Conservation (phyloP, 2,113 vertebrate genomes). For the Oreochromis spilurus region DNA sequence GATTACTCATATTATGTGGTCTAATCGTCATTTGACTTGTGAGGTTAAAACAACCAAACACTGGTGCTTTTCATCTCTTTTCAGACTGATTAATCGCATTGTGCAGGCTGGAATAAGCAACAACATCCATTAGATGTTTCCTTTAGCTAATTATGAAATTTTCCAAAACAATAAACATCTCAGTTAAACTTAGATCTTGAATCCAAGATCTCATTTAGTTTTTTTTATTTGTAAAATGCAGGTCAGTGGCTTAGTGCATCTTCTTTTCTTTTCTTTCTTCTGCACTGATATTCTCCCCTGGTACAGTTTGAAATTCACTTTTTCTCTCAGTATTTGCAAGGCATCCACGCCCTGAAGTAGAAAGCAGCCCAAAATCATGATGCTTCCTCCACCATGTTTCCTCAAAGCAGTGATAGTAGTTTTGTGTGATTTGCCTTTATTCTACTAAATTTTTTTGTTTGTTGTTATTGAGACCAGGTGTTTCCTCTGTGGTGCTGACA, state of each 20-base stretch:
- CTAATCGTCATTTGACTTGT: neutral
- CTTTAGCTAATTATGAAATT: neutral
- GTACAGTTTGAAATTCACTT: neutral
- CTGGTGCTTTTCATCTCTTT: neutral
- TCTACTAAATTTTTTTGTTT: neutral
- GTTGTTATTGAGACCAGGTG: neutral
- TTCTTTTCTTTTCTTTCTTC: neutral
- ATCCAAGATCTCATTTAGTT: neutral
- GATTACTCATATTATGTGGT: neutral
- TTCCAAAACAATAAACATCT: neutral
- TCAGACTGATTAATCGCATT: neutral
- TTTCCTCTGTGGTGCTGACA: neutral
- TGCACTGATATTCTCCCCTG: neutral
- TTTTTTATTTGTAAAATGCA: neutral
- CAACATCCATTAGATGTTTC: neutral
- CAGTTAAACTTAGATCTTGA: neutral
- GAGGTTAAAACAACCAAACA: neutral
- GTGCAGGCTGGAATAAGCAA: neutral
- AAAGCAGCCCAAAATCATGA: neutral
- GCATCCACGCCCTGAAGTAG: accelerated
- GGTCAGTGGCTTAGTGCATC: neutral
- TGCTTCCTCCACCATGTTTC: neutral
- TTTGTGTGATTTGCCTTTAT: neutral
- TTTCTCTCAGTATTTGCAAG: neutral
- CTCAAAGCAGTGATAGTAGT: neutral